Evolutionary conservation across 2,888 invertebrate genomes (phyloP), one percentile per base, ranked within the genome.

Genomic region (Serripes groenlandicus): DNA sequence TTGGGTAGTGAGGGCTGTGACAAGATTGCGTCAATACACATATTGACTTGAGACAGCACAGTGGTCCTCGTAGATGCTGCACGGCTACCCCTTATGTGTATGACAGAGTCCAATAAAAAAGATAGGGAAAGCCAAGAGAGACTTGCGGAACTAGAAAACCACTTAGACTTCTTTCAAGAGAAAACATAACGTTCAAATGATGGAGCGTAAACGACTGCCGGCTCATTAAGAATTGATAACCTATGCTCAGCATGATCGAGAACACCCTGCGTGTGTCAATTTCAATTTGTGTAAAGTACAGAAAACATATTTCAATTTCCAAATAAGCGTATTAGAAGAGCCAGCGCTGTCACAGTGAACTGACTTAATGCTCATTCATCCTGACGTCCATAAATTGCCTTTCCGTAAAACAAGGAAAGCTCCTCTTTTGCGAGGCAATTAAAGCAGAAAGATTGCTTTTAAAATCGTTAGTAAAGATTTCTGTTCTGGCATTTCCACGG

Each of bases 281-380:
- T 76, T 71, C 75, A 83, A 83, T 83, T 83, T 42, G 69, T 79
- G 60, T 77, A 69, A 69, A 66, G 70, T 74, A 69, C 68, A 54
- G 71, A 83, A 83, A 83, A 83, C 83, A 83, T 83, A 83, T 83
- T 83, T 83, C 83, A 83, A 79, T 83, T 83, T 79, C 83, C 77
- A 83, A 83, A 83, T 83, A 77, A 79, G 79, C 83, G 77, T 72
- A 83, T 83, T 83, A 83, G 69, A 62, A 69, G 60, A 69, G 70
- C 60, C 34, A 64, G 70, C 52, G 49, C 68, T 74, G 79, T 77
- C 79, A 71, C 35, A 11, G 28, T 56, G 83, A 83, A 58, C 60
- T 7, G 79, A 83, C 79, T 76, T 83, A 83, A 83, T 73, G 32
- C 77, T 79, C 64, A 83, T 83, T 83, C 70, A 58, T 64, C 26